A percentile compares a stretch with the other conserved stretches of the same genome.
Evolutionary conservation across 1,140 invertebrate species (phyloP).

Genomic region (Teleogryllus occipitalis): DNA sequence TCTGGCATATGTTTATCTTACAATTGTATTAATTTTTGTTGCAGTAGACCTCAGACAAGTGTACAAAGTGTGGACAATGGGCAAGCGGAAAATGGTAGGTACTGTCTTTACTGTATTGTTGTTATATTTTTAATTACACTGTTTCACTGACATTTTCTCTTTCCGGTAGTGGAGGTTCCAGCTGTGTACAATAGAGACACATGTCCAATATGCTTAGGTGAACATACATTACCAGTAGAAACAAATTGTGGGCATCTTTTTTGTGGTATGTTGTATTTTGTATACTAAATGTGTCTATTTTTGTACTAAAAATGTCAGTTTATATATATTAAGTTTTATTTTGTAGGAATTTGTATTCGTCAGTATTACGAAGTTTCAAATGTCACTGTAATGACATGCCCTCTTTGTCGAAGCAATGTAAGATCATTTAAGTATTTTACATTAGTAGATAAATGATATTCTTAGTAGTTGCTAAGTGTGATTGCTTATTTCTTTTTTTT

Average conservation of each 20-base stretch:
- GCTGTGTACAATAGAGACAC: neutral
- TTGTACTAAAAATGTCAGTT: neutral
- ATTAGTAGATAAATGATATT: neutral
- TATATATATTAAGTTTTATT: neutral
- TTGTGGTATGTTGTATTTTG: constrained; percentile 7
- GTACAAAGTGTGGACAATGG: too few relatives aligned
- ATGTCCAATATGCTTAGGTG: constrained; percentile 2
- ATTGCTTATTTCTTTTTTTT: neutral
- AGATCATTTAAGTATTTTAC: neutral
- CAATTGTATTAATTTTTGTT: too few relatives aligned
- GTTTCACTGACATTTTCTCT: neutral
- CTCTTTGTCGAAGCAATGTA: neutral
- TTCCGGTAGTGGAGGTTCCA: neutral
- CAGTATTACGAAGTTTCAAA: neutral
- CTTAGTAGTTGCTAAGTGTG: neutral
- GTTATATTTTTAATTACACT: too few relatives aligned
- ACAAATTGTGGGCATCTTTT: constrained; percentile 12
- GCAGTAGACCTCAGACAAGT: too few relatives aligned
- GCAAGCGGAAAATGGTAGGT: too few relatives aligned
- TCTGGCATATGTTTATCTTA: too few relatives aligned
- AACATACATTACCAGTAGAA: neutral
- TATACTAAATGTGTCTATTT: neutral
- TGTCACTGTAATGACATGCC: neutral
- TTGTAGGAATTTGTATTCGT: neutral
- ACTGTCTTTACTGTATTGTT: too few relatives aligned